Percentiles rank a stretch among this genome's conserved stretches.
phyloP scores from a whole-genome alignment of 30 jellyfish, hydroid and myxozoan species.

The Morbakka virulenta region DNA sequence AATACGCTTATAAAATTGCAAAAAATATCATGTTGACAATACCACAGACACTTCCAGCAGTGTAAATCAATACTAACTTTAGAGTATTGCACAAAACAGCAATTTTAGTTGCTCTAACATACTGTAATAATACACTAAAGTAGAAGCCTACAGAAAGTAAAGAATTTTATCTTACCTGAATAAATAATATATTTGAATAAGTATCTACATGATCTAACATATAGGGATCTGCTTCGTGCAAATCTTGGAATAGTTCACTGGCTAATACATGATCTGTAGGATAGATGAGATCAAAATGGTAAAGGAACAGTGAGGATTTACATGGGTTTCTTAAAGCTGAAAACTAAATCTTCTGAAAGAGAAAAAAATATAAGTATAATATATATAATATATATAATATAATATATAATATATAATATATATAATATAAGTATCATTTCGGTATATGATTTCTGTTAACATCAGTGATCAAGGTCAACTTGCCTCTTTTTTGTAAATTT shows the following conservation, averaged over 20 bases:
- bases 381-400: background rate
- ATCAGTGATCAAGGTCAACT: too few species aligned
- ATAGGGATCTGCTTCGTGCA: constrained; percentile 73
- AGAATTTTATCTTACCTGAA: constrained; percentile 64
- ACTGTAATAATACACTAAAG: background rate
- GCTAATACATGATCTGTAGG: constrained; percentile 70
- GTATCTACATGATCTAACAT: constrained; percentile 85
- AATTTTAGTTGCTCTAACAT: background rate
- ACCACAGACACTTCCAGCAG: too few species aligned
- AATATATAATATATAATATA: too few species aligned
- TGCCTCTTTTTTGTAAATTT: too few species aligned
- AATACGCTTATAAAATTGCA: too few species aligned
- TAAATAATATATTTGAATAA: constrained; percentile 84
- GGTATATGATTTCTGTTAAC: too few species aligned
- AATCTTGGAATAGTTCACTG: constrained; percentile 58
- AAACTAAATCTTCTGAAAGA: background rate
- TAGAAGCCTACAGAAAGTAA: background rate
- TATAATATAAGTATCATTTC: too few species aligned
- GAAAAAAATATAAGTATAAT: background rate
- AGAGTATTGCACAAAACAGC: background rate
- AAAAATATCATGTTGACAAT: too few species aligned
- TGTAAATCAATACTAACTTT: background rate
- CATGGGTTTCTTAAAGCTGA: background rate
- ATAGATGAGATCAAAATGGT: background rate
- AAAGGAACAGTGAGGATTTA: too few species aligned